phyloP scores from a whole-genome alignment of 2,797 vertebrate genomes.

The Xiphophorus birchmanni region DNA sequence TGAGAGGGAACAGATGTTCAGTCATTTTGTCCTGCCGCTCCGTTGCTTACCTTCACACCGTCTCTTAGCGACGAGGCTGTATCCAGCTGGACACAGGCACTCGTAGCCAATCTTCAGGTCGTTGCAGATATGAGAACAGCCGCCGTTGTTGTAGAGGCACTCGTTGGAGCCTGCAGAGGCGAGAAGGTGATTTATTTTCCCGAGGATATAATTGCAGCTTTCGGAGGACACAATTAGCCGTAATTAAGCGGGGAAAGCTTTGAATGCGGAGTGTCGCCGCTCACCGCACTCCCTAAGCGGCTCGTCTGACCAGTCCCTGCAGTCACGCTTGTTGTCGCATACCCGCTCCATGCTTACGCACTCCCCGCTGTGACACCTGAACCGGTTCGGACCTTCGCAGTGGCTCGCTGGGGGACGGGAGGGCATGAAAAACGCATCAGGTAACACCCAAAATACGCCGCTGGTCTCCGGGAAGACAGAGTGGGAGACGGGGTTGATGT shows the following conservation, averaged over 20 bases:
- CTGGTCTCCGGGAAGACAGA: neutral
- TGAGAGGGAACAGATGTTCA: neutral
- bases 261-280: conserved; percentile 41
- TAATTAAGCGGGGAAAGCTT: conserved; percentile 32
- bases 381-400: conserved; percentile 81
- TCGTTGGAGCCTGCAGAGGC: conserved; percentile 84
- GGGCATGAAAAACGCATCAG: neutral
- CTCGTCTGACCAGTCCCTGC: conserved; percentile 92
- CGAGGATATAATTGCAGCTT: neutral
- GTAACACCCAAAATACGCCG: neutral
- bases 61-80: conserved; percentile 69
- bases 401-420: conserved; percentile 71
- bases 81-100: conserved; percentile 86
- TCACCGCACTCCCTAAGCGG: conserved; percentile 89
- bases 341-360: conserved; percentile 87
- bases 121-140: conserved; percentile 88
- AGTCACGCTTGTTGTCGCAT: conserved; percentile 84
- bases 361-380: conserved; percentile 87
- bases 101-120: conserved; percentile 88
- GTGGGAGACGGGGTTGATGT: neutral
- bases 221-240: conserved; percentile 18
- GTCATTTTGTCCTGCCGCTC: neutral
- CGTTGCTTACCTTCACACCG: conserved; percentile 83
- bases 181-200: neutral
- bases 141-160: conserved; percentile 85